Evolutionary conservation across 2,888 invertebrate species (phyloP), one percentile per base, ranked within the genome.

Genomic region (Bursaphelenchus okinawaensis): DNA sequence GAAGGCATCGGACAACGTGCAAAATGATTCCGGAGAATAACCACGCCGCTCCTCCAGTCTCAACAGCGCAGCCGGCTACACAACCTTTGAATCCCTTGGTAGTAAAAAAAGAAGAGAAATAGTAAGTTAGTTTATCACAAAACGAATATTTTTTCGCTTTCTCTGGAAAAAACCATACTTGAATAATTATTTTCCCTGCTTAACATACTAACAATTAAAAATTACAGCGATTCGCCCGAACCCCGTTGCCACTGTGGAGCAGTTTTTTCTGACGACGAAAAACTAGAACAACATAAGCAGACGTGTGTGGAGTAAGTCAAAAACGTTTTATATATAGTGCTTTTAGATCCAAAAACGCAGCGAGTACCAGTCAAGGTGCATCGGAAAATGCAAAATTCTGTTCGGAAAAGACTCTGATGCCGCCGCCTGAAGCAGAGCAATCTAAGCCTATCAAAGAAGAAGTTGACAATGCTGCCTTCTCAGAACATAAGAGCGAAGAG

Each of bases 1-100:
- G 61, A 63, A 23, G 61, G 9, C 61, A 61, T 27, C 12, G 29
- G 3, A 20, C 59, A n/a, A 61, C 61, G 1, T 61, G 61, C 58
- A 61, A 61, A 26, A n/a, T 62, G 52, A 23, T 57, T 26, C 52
- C 50, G 9, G 19, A 59, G 23, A 50, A 31, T 3, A 27, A 31
- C 40, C 12, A 16, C 40, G 16, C 40, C 40, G 40, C 40, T n/a
- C 40, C 40, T 40, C 40, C 40, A 40, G n/a, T n/a, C 40, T 12
- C 16, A n/a, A 40, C 40, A 40, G 40, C 40, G n/a, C 12, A 40
- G 3, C 40, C 40, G n/a, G n/a, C n/a, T n/a, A n/a, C n/a, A 16
- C 40, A 40, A n/a, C 40, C 40, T 4, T 12, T 40, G 12, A 40
- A 40, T 27, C 3, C 7, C 54, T 7, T 28, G 22, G 23, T 59